Conservation (phyloP, 1,140 invertebrate species). For the Oryzaephilus surinamensis region DNA sequence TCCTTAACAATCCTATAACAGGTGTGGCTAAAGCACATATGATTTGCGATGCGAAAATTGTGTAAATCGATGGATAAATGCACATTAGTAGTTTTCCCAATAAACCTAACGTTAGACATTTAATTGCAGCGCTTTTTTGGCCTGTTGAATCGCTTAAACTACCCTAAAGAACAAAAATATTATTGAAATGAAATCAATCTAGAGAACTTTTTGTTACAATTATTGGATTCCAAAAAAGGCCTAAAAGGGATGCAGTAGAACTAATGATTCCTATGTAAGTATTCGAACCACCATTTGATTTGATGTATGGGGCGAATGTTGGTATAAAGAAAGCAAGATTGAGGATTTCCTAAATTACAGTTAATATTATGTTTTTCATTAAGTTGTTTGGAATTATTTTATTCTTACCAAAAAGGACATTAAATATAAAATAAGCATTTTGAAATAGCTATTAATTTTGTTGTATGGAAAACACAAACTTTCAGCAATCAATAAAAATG, state of each 20-base stretch:
- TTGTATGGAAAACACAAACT: too few relatives aligned
- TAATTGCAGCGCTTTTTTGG: slow-evolving; percentile 10
- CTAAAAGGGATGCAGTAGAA: slow-evolving; percentile 8
- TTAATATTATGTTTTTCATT: too few relatives aligned
- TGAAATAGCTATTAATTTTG: too few relatives aligned
- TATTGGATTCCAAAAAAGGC: slow-evolving; percentile 14
- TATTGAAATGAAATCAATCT: not conserved
- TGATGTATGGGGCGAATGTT: slow-evolving; percentile 8
- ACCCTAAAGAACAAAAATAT: slow-evolving; percentile 13
- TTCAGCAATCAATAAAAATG: too few relatives aligned
- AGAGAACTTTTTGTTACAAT: slow-evolving; percentile 12
- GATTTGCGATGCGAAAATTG: slow-evolving; percentile 11
- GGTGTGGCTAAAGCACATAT: slow-evolving; percentile 14
- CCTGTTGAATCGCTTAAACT: slow-evolving; percentile 19
- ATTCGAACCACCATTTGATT: slow-evolving; percentile 7
- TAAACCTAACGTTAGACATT: slow-evolving; percentile 9
- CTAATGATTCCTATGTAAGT: slow-evolving; percentile 10
- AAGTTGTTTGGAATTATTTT: too few relatives aligned
- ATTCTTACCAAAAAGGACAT: too few relatives aligned
- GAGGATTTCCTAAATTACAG: not conserved
- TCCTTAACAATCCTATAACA: slow-evolving; percentile 10
- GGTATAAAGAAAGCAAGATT: slow-evolving; percentile 1
- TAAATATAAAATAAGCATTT: too few relatives aligned
- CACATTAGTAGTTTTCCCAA: slow-evolving; percentile 11
- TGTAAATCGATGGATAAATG: slow-evolving; percentile 6